These are phyloP conservation scores for Anniella stebbinsi DNA, from an alignment of 2,797 vertebrate species.

Conservation along the genomic window DNA sequence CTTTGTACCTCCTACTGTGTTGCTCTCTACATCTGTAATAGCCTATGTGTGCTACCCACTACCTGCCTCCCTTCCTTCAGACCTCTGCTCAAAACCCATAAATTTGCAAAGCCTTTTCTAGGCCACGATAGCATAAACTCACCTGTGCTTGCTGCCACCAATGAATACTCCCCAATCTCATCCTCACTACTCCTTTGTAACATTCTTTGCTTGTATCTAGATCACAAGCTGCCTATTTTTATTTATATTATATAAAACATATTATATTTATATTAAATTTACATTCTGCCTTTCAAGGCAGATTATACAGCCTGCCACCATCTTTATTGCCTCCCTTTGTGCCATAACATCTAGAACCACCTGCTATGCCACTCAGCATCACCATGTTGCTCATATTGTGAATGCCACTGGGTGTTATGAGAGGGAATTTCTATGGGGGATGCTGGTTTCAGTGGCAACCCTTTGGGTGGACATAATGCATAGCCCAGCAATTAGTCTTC, in stretches of 20 bases:
- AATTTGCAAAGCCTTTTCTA: not conserved
- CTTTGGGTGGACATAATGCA: not conserved
- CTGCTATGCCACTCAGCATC: too few species aligned
- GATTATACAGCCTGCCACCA: not conserved
- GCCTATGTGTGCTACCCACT: too few species aligned
- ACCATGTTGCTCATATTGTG: not conserved
- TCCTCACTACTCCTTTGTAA: not conserved
- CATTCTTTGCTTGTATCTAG: not conserved
- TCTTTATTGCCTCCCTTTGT: not conserved
- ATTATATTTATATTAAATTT: not conserved
- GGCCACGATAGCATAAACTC: not conserved
- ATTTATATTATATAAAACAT: not conserved
- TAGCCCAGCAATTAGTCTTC: not conserved
- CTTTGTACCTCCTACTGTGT: not conserved
- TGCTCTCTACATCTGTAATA: not conserved
- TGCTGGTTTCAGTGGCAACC: not conserved
- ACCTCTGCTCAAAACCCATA: not conserved
- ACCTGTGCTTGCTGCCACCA: not conserved
- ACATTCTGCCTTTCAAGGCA: not conserved
- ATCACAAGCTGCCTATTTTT: not conserved
- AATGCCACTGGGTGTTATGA: not conserved
- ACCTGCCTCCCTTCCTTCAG: not conserved
- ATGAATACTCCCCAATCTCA: not conserved
- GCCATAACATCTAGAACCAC: not conserved
- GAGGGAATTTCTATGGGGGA: not conserved